Base-by-base conservation (phyloP, 2,113 vertebrate species). In the Nematolebias whitei region DNA sequence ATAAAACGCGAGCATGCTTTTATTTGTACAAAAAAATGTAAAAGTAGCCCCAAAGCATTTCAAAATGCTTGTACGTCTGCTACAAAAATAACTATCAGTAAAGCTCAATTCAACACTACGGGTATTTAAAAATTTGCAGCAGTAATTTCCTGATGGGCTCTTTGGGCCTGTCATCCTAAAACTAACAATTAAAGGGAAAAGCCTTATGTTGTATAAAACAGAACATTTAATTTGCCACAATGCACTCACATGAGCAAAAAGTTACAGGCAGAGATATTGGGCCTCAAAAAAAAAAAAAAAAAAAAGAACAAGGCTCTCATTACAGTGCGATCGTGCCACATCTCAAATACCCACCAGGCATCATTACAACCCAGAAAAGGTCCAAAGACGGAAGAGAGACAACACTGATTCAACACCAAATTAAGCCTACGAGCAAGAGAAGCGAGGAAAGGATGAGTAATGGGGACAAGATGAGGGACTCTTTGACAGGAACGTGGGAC, bases 311-410 rank as follows among this genome's bases (percentile, higher is more conserved):
- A 67, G 68, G 65, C 65, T 84, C 81, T 90, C 87, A 81, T 89
- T 88, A 85, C 56, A 49, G 83, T 71, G 72, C 77, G 77, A 84
- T 84, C 51, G 74, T 55, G 63, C 74, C 60, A 80, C 79, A 70
- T 79, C 82, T 84, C 72, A 83, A 89, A 88, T 79, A 86, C 85
- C 91, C 87, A 85, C 61, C 69, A 86, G 88, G 83, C 85, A 86
- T 91, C 82, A 88, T 88, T 89, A 91, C 76, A 79, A 76, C 66
- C 78, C 65, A 78, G 68, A 86, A 81, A 85, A 63, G 60, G 72
- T 89, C 88, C 78, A 80, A 79, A 86, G 76, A 76, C 71, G 73
- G 80, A 81, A 69, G 69, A 53, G 71, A 90, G 79, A 81, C 82
- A 78, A 85, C 86, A 82, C 65, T 75, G 80, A 84, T 84, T 87